These are phyloP conservation scores for Hippocampus abdominalis DNA, from an alignment of 2,113 vertebrate species.

Conservation along the genomic window DNA sequence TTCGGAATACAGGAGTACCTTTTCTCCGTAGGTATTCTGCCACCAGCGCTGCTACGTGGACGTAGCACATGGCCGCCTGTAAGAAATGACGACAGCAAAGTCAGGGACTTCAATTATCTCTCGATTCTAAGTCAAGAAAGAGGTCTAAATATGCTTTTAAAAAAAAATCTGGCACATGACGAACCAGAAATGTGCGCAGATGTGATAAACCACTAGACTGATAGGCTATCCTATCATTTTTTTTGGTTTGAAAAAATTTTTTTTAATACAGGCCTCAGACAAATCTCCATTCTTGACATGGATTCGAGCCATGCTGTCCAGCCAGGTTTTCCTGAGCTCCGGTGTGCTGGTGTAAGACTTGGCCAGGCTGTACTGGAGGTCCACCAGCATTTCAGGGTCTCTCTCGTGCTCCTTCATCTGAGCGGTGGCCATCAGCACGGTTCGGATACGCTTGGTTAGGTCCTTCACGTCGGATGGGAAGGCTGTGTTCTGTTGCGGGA, in stretches of 20 bases:
- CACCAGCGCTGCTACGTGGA: slow-evolving; percentile 91
- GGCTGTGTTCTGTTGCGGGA: slow-evolving; percentile 81
- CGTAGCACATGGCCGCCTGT: slow-evolving; percentile 95
- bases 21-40: slow-evolving; percentile 92
- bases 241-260: no score
- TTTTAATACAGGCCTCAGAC: slow-evolving; percentile 79
- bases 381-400: slow-evolving; percentile 97
- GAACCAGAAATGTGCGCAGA: background rate
- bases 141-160: no score
- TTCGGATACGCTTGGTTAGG: slow-evolving; percentile 95
- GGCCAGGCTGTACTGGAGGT: slow-evolving; percentile 96
- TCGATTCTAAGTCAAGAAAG: no score
- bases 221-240: no score
- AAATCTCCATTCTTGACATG: slow-evolving; percentile 97
- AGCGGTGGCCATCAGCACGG: slow-evolving; percentile 95
- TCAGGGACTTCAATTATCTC: background rate
- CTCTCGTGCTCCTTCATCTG: slow-evolving; percentile 99
- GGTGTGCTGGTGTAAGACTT: slow-evolving; percentile 97
- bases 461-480: slow-evolving; percentile 97
- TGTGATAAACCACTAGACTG: no score
- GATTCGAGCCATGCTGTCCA: slow-evolving; percentile 98
- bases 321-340: slow-evolving; percentile 94
- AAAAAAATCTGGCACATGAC: no score
- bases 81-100: slow-evolving; percentile 19
- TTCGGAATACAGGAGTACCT: slow-evolving; percentile 66